Evolutionary conservation across 2,797 vertebrate species (phyloP).

Genomic region (Megaceryle alcyon): DNA sequence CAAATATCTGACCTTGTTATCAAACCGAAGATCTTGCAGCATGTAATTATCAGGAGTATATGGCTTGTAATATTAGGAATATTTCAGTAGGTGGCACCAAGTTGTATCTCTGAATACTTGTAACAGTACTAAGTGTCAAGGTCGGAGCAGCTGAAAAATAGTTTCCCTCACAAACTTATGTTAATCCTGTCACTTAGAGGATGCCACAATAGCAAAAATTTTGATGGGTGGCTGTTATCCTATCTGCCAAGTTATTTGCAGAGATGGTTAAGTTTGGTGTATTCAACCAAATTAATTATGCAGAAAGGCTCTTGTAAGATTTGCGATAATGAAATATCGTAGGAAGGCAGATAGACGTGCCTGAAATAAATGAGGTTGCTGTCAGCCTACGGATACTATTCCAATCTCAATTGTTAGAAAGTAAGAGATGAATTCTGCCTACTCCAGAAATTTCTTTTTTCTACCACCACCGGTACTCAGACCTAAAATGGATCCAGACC

Average conservation of each 20-base stretch:
- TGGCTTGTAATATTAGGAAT: neutral
- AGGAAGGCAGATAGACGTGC: neutral
- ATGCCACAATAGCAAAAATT: neutral
- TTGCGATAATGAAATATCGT: neutral
- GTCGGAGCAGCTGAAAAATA: neutral
- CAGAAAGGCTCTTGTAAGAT: neutral
- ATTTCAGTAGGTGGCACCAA: slow-evolving; percentile 34
- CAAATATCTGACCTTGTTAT: neutral
- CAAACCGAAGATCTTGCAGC: neutral
- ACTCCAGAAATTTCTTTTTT: neutral
- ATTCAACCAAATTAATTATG: neutral
- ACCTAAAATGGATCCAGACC: neutral
- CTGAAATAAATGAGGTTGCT: neutral
- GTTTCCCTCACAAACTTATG: neutral
- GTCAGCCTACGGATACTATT: neutral
- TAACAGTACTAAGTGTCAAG: neutral
- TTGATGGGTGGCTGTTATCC: neutral
- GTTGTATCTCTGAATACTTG: neutral
- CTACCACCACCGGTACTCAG: neutral
- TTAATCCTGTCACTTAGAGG: neutral
- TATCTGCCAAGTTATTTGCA: neutral
- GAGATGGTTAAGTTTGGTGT: neutral
- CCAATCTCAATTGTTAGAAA: neutral
- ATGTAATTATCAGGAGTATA: neutral
- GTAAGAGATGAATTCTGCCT: neutral